Base-by-base conservation (phyloP, 2,797 vertebrate genomes). In the Xenopus petersii region DNA sequence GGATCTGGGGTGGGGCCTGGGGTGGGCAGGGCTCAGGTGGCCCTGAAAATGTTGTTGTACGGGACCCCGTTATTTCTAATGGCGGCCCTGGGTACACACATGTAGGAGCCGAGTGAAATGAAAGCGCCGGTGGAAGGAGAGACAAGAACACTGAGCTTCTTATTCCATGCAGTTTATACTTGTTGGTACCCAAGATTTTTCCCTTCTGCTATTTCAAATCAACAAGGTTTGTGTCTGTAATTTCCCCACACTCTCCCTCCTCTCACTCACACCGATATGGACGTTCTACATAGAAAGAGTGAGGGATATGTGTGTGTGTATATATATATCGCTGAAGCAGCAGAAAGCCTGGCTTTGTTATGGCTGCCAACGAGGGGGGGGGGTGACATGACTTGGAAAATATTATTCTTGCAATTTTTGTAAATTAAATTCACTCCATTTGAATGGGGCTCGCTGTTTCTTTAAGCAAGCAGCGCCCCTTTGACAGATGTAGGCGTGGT, bases 61-160 rank as follows among this genome's bases (percentile, higher is more conserved):
- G 55, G 74, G 36, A 48, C 10, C 48, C 59, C 61, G 21, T 61
- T 24, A 8, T 42, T 67, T 83, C 86, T 88, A 84, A 83, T 67
- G 62, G 46, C 21, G 21, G 21, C 21, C 21, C 21, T 21, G 56
- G 33, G 33, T 15, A 13, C 30, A 51, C 79, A 80, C 81, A 73
- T 64, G 72, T 58, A 68, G 65, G 68, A 73, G 75, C 73, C 73
- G 73, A 64, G 62, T 68, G 73, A 78, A 78, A 78, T 21, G 21
- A 21, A 21, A 21, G 21, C 21, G 21, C 21, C 21, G 21, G 21
- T 1, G 21, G 21, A 21, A 21, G 21, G 21, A 64, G 56, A 69
- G 64, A 21, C 70, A 67, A 67, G 70, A 73, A 78, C 75, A 78
- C 70, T 78, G 71, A 69, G 71, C 70, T 78, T 78, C 71, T 78